Base-by-base conservation (phyloP, 1,140 invertebrate species). In the Palaemon carinicauda region DNA sequence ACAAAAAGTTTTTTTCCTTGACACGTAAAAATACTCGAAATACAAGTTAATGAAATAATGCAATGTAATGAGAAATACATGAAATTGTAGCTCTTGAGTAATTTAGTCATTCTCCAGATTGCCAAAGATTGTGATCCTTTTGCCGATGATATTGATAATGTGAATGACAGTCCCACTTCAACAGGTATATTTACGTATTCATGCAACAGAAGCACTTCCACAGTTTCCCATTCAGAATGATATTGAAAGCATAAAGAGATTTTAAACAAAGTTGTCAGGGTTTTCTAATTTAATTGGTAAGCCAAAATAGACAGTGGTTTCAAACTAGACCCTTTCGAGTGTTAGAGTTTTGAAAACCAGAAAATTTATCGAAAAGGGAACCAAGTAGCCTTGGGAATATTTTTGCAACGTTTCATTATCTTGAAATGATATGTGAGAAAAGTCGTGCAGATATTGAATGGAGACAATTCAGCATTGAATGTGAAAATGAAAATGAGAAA, bases 211-310 rank as follows among this genome's bases (percentile, higher is more conserved):
- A 80, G 54, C 53, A n/a, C n/a, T n/a, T n/a, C n/a, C n/a, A n/a
- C n/a, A n/a, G n/a, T n/a, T n/a, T n/a, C n/a, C n/a, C n/a, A n/a
- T n/a, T n/a, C n/a, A n/a, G n/a, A n/a, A n/a, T n/a, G n/a, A n/a
- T n/a, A n/a, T n/a, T n/a, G n/a, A n/a, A n/a, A n/a, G n/a, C n/a
- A n/a, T n/a, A n/a, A n/a, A n/a, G n/a, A n/a, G n/a, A n/a, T n/a
- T n/a, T n/a, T n/a, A 54, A 80, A 80, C 53, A 41, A 19, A 77
- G 74, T 50, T 77, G 74, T n/a, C 74, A 77, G 50, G 74, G 41
- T 41, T 77, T 77, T 41, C 50, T 77, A 77, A 77, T 77, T 77
- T 29, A 77, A 52, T 51, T 77, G n/a, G 74, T 77, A 27, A 10
- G 19, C 7, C 29, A 50, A 41, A n/a, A 3, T 17, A 50, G 74